phyloP scores from a whole-genome alignment of 2,888 invertebrate genomes.

The Cataglyphis livida region DNA sequence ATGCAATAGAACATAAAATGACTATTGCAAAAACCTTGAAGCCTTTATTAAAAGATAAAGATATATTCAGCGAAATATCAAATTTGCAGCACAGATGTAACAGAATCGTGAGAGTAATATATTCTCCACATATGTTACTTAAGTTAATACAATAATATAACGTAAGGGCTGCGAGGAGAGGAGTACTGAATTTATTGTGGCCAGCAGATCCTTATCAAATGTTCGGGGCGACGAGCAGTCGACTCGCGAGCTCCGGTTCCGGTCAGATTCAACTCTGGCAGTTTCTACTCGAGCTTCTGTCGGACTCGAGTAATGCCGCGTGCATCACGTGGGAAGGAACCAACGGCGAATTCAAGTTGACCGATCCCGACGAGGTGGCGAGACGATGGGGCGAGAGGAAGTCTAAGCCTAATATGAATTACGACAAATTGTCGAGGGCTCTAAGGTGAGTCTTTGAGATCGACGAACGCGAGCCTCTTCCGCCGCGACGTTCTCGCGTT shows the following conservation, averaged over 20 bases:
- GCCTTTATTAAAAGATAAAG: not conserved
- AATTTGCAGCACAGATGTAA: not conserved
- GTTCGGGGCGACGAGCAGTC: slow-evolving; percentile 98
- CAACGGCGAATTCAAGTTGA: slow-evolving; percentile 99
- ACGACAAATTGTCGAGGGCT: slow-evolving; percentile 99
- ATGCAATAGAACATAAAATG: not conserved
- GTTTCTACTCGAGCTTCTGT: slow-evolving; percentile 97
- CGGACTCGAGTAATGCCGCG: slow-evolving; percentile 97
- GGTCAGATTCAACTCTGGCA: slow-evolving; percentile 99
- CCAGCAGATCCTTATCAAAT: slow-evolving; percentile 98
- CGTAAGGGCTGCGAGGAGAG: not conserved
- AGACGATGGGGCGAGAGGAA: slow-evolving; percentile 99
- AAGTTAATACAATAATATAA: slow-evolving; percentile 6
- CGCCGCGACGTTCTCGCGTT: not conserved
- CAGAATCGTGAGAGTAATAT: not conserved
- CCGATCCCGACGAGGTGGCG: slow-evolving; percentile 99
- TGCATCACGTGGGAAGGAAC: slow-evolving; percentile 99
- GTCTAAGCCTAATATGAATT: slow-evolving; percentile 99
- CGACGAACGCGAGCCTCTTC: not conserved
- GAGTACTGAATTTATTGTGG: slow-evolving; percentile 16
- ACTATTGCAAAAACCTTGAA: not conserved
- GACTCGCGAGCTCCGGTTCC: slow-evolving; percentile 97
- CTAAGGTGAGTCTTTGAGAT: slow-evolving; percentile 90
- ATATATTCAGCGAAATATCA: not conserved
- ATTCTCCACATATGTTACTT: not conserved